Evolutionary conservation across 2,888 invertebrate genomes (phyloP).

Genomic region (Temnothorax unifasciatus): DNA sequence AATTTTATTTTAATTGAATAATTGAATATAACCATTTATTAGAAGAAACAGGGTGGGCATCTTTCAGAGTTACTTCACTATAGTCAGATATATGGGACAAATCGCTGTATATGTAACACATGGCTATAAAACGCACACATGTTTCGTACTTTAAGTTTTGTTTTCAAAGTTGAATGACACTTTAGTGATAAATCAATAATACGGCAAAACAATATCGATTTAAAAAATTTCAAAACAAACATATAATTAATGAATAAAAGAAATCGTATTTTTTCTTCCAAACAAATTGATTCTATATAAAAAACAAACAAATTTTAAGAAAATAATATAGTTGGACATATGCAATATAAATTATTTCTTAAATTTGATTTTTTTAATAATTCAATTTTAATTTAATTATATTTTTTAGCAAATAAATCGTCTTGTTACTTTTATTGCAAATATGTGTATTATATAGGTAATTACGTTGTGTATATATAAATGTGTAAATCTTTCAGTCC

Average conservation of each 20-base stretch:
- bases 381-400: background rate
- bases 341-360: too few relatives aligned
- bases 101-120: too few relatives aligned
- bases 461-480: too few relatives aligned
- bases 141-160: background rate
- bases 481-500: background rate
- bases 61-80: too few relatives aligned
- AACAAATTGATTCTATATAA: background rate
- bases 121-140: background rate
- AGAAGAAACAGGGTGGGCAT: too few relatives aligned
- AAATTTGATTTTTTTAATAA: background rate
- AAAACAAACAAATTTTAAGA: background rate
- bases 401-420: background rate
- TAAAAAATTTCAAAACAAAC: background rate
- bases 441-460: background rate
- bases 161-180: background rate
- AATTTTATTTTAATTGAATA: too few relatives aligned
- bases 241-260: background rate
- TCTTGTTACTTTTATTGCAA: background rate
- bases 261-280: background rate
- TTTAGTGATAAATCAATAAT: conserved; percentile 1
- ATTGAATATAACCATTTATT: too few relatives aligned
- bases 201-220: background rate
- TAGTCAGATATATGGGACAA: too few relatives aligned
- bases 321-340: background rate